These are phyloP conservation scores for Hormiphora californensis DNA, from an alignment of 37 sponge, comb jelly and placozoan species.

Conservation along the genomic window DNA sequence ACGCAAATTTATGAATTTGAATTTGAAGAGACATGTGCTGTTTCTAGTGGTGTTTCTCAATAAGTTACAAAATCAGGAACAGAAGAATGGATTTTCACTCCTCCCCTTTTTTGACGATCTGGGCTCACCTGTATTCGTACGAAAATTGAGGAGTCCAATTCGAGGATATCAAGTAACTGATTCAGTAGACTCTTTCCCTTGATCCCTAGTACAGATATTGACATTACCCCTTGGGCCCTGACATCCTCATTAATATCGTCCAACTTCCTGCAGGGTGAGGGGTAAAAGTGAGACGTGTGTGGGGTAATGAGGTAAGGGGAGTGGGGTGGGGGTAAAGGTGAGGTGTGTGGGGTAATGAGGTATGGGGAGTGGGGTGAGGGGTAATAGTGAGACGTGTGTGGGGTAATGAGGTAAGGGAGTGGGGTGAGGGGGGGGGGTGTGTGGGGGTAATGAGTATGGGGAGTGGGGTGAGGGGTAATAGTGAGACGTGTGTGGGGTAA, in stretches of 20 bases:
- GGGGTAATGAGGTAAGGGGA: neutral
- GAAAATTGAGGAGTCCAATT: slow-evolving; percentile 49
- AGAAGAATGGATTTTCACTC: too few relatives aligned
- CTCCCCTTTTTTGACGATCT: neutral
- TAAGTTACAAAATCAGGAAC: too few relatives aligned
- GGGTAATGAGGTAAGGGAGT: neutral
- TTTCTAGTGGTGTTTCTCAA: too few relatives aligned
- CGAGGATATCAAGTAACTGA: slow-evolving; percentile 35
- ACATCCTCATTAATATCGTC: slow-evolving; percentile 51
- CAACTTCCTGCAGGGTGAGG: neutral
- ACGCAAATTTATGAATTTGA: too few relatives aligned
- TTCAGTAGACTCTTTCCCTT: slow-evolving; percentile 52
- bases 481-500: neutral
- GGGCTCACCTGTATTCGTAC: slow-evolving; percentile 15
- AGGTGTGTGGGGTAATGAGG: neutral
- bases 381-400: neutral
- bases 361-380: neutral
- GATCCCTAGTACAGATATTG: slow-evolving; percentile 19
- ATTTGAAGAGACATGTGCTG: too few relatives aligned
- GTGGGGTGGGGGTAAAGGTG: neutral
- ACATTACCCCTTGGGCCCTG: slow-evolving; percentile 44
- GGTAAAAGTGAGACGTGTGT: neutral
- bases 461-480: neutral
- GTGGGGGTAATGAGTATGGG: neutral
- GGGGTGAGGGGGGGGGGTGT: neutral